These are phyloP conservation scores for Siniperca chuatsi DNA, from an alignment of 2,113 vertebrate species.

Conservation along the genomic window DNA sequence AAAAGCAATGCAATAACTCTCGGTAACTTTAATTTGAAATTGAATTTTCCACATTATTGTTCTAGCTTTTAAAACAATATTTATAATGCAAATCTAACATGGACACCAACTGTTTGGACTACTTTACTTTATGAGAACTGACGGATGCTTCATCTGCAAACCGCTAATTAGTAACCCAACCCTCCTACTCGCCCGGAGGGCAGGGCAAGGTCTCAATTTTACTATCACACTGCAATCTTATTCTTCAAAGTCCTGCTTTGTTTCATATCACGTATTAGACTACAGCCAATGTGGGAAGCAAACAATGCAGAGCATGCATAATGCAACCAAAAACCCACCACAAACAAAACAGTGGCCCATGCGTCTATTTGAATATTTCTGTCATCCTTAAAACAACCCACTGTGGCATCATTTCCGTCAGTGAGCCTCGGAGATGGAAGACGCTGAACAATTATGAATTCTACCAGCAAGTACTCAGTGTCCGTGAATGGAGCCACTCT, in stretches of 20 bases:
- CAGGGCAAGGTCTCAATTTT: conserved; percentile 15
- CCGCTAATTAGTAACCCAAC: background rate
- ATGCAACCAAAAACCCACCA: conserved; percentile 61
- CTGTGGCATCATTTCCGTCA: conserved; percentile 77
- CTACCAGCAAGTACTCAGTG: conserved; percentile 78
- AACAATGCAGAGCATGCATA: conserved; percentile 67
- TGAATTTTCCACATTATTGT: background rate
- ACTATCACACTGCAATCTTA: conserved; percentile 31
- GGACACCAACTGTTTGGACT: background rate
- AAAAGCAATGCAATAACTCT: background rate
- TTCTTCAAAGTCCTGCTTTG: conserved; percentile 62
- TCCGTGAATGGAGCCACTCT: conserved; percentile 84
- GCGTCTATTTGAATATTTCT: conserved; percentile 75
- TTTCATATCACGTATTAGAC: conserved; percentile 24
- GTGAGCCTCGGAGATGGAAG: conserved; percentile 81
- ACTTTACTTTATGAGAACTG: background rate
- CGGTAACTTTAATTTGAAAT: background rate
- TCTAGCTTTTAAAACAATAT: background rate
- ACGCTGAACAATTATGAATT: conserved; percentile 83
- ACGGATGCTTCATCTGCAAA: background rate
- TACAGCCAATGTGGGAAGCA: conserved; percentile 47
- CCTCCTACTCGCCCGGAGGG: background rate
- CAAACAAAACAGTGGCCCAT: conserved; percentile 73
- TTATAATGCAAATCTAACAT: background rate
- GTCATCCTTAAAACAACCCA: conserved; percentile 72